Base-by-base conservation (phyloP, 2,888 invertebrate species). In the Pelosia muscerda region DNA sequence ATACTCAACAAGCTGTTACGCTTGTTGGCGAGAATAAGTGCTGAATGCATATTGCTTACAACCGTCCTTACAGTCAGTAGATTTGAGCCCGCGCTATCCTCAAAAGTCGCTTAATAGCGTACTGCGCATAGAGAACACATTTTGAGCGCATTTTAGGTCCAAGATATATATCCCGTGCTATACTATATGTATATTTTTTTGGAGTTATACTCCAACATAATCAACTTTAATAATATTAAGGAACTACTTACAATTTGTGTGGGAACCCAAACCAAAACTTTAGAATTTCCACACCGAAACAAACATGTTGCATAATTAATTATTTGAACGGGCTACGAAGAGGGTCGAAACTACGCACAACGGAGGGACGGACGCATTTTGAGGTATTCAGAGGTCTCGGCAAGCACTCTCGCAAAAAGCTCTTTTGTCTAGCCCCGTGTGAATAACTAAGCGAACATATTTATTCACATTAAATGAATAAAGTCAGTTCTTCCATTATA, bases 281-380 rank as follows among this genome's bases (percentile, higher is more conserved):
- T 66, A 65, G 61, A 73, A 58, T 73, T 72, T 49, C 60, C 26
- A 77, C 66, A 65, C 53, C 25, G 65, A 64, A 68, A 75, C 75
- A 66, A 65, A 71, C 42, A 42, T 65, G 61, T 31, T 61, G 49
- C 71, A 69, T 75, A 73, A 75, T 73, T 73, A 75, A 75, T 75
- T 66, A 66, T 28, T 68, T 55, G 55, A 62, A 70, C 49, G 57
- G 53, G 58, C 25, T 53, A 54, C 56, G 49, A 54, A 57, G 10
- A 25, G 42, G 23, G 42, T 61, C 64, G 55, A 60, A 68, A 75
- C 57, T 58, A 62, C 23, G 60, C 66, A 53, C 19, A 55, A 42
- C 19, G 1, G 22, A 62, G 53, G 28, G 62, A 28, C 28, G n/a
- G 34, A 31, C 5, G 31, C 10, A 10, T 62, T 31, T 23, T 23